Evolutionary conservation across 92 coral and sea anemone genomes (phyloP).

Genomic region (Paramuricea clavata): DNA sequence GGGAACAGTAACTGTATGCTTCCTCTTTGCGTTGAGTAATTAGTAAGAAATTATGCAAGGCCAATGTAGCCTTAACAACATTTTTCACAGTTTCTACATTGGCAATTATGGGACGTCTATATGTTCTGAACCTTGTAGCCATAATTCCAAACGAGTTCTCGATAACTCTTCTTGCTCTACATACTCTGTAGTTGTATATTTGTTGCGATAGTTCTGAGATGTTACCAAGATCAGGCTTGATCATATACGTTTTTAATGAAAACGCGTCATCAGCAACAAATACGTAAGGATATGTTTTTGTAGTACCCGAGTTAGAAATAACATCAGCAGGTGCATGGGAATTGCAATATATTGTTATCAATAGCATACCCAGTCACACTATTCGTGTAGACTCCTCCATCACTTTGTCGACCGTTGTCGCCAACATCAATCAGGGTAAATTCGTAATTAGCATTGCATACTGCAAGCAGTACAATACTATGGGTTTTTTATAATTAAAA

Average conservation of each 20-base stretch:
- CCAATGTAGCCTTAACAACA: conserved; percentile 46
- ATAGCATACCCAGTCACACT: conserved; percentile 26
- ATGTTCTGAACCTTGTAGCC: conserved; percentile 48
- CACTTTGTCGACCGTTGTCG: conserved; percentile 19
- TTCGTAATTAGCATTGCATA: conserved; percentile 29
- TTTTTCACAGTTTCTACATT: conserved; percentile 42
- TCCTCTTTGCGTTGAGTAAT: conserved; percentile 5
- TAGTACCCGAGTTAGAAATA: not conserved
- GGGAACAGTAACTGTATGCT: conserved; percentile 33
- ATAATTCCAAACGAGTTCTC: conserved; percentile 55
- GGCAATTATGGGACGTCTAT: conserved; percentile 51
- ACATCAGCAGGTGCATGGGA: conserved; percentile 16
- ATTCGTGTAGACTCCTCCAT: conserved; percentile 22
- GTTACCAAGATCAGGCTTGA: conserved; percentile 41
- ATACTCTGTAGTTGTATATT: conserved; percentile 49
- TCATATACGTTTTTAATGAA: conserved; percentile 45
- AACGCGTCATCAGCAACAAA: conserved; percentile 58
- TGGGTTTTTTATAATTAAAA: conserved; percentile 29
- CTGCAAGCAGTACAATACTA: conserved; percentile 28
- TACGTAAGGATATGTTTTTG: conserved; percentile 23
- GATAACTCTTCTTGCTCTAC: conserved; percentile 44
- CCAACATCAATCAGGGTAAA: conserved; percentile 18
- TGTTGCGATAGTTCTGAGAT: conserved; percentile 26
- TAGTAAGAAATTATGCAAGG: conserved; percentile 36
- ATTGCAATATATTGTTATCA: not conserved